Evolutionary conservation across 2,113 vertebrate species (phyloP).

Genomic region (Suncus etruscus): DNA sequence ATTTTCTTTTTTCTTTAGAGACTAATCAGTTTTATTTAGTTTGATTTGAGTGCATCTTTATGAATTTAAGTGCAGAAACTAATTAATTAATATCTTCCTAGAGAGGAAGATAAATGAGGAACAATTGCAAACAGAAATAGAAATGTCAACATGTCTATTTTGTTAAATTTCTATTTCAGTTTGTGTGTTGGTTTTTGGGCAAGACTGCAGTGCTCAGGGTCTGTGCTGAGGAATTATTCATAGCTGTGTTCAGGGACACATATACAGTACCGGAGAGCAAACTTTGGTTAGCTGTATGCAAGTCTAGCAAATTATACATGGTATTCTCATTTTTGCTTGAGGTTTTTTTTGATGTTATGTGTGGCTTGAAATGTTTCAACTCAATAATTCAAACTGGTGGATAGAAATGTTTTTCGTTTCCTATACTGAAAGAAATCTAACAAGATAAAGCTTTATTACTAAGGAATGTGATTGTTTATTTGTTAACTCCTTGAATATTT

Average conservation of each 20-base stretch:
- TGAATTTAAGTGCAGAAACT: conserved; percentile 60
- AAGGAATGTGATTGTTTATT: conserved; percentile 61
- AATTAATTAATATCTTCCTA: conserved; percentile 58
- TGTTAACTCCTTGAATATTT: conserved; percentile 71
- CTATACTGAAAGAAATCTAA: conserved; percentile 51
- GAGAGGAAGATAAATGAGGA: conserved; percentile 60
- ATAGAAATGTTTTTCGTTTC: background rate
- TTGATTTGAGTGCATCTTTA: conserved; percentile 57
- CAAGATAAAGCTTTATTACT: conserved; percentile 36
- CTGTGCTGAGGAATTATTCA: too few relatives aligned
- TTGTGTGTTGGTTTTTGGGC: too few relatives aligned
- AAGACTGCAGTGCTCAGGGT: too few relatives aligned
- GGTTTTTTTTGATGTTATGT: conserved; percentile 48
- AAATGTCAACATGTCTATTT: background rate
- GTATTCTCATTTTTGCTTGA: too few relatives aligned
- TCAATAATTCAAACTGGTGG: conserved; percentile 42
- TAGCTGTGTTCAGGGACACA: too few relatives aligned
- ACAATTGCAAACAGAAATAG: conserved; percentile 57
- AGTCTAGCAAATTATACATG: too few relatives aligned
- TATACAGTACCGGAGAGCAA: too few relatives aligned
- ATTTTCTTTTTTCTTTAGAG: conserved; percentile 16
- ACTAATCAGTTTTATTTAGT: conserved; percentile 25
- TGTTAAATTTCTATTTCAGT: too few relatives aligned
- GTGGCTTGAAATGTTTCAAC: conserved; percentile 61
- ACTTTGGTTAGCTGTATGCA: too few relatives aligned